These are phyloP conservation scores for Chamaea fasciata DNA, from an alignment of 2,113 vertebrate species.

Conservation along the genomic window DNA sequence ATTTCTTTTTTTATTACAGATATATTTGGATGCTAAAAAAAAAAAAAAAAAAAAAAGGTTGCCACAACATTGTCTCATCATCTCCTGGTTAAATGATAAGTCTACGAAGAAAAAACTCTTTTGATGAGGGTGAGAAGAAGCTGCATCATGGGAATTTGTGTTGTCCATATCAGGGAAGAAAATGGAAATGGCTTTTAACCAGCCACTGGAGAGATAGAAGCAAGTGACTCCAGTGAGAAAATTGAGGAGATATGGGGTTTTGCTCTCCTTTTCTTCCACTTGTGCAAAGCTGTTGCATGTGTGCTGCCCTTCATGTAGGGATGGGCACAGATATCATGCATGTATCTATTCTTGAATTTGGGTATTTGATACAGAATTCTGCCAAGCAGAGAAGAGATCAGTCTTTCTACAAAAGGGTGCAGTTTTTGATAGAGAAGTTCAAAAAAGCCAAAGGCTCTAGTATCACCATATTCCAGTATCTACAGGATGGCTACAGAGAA, in stretches of 20 bases:
- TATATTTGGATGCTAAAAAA: neutral
- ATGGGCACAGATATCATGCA: rapidly evolving
- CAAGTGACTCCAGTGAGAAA: neutral
- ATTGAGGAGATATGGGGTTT: neutral
- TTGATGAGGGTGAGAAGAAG: neutral
- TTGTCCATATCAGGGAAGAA: neutral
- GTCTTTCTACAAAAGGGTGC: neutral
- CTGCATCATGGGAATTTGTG: neutral
- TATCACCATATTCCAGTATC: neutral
- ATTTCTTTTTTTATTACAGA: neutral
- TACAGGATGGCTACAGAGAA: neutral
- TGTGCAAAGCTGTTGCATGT: neutral
- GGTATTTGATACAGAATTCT: neutral
- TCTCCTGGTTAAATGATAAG: neutral
- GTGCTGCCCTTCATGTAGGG: neutral
- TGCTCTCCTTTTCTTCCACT: neutral
- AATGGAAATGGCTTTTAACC: neutral
- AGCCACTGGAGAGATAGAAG: neutral
- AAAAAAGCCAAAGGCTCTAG: neutral
- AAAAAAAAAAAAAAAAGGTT: neutral
- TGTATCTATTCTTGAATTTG: neutral
- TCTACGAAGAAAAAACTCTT: neutral
- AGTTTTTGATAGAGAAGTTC: neutral
- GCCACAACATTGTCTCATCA: neutral
- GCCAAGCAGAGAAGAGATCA: neutral